These are phyloP conservation scores for Oopsacas minuta DNA, from an alignment of 37 sponge, comb jelly and placozoan species.

Conservation along the genomic window DNA sequence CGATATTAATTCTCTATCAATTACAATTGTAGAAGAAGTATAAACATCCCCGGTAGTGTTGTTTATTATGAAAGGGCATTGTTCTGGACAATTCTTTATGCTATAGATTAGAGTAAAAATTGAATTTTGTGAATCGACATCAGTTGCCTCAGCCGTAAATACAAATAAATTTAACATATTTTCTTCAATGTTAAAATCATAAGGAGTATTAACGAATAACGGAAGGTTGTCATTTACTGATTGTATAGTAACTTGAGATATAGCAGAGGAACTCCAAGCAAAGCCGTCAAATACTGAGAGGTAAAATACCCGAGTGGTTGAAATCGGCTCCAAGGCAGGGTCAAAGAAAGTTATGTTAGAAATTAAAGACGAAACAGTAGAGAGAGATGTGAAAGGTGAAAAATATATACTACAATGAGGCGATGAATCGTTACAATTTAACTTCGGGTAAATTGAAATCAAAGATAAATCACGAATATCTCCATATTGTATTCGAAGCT, in stretches of 20 bases:
- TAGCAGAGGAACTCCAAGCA: not conserved
- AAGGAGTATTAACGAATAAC: not conserved
- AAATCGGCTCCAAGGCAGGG: not conserved
- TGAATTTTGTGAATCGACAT: not conserved
- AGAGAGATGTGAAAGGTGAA: not conserved
- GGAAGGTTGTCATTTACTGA: not conserved
- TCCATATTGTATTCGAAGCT: not conserved
- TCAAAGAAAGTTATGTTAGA: conserved; percentile 3
- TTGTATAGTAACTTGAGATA: not conserved
- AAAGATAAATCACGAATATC: not conserved
- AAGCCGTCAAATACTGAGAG: not conserved
- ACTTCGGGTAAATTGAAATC: not conserved
- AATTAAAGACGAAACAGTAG: not conserved
- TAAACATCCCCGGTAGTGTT: not conserved
- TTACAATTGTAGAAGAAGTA: not conserved
- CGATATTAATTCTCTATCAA: not conserved
- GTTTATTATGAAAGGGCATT: not conserved
- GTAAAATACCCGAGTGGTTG: not conserved
- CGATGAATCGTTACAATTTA: not conserved
- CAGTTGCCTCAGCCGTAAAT: not conserved
- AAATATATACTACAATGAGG: not conserved
- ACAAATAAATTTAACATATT: not conserved
- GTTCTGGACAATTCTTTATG: not conserved
- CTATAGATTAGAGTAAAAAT: not conserved
- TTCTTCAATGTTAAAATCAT: not conserved